A percentile compares a stretch with the other conserved stretches of the same genome.
phyloP scores from a whole-genome alignment of 2,113 vertebrate genomes.

The Turdus rufiventris region DNA sequence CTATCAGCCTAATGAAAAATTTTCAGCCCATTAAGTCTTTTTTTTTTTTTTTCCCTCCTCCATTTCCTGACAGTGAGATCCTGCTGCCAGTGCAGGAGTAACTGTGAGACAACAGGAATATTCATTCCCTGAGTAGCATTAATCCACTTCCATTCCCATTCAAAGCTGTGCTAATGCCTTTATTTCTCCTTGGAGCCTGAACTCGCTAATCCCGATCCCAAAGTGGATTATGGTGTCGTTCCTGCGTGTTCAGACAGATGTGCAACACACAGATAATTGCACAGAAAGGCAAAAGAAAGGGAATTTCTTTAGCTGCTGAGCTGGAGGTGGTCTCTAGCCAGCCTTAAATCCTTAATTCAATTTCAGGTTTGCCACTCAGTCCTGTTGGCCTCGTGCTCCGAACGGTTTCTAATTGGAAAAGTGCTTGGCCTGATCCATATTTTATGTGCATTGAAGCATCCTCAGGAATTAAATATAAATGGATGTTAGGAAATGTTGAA shows the following conservation, averaged over 20 bases:
- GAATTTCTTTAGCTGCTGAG: neutral
- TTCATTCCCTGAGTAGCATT: neutral
- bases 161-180: neutral
- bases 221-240: neutral
- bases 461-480: slow-evolving; percentile 69
- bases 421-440: slow-evolving; percentile 56
- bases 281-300: neutral
- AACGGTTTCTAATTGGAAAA: slow-evolving; percentile 31
- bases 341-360: slow-evolving; percentile 7
- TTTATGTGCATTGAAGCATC: slow-evolving; percentile 66
- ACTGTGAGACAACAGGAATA: neutral
- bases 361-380: neutral
- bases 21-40: neutral
- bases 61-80: neutral
- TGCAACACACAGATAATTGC: neutral
- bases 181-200: slow-evolving; percentile 11
- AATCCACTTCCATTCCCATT: neutral
- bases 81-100: neutral
- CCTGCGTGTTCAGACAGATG: neutral
- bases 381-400: neutral
- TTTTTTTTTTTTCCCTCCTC: rapidly evolving
- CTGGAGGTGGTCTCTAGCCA: neutral
- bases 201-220: neutral
- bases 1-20: neutral
- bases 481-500: slow-evolving; percentile 46